Evolutionary conservation across 2,888 invertebrate species (phyloP).

Genomic region (Corbicula japonica): DNA sequence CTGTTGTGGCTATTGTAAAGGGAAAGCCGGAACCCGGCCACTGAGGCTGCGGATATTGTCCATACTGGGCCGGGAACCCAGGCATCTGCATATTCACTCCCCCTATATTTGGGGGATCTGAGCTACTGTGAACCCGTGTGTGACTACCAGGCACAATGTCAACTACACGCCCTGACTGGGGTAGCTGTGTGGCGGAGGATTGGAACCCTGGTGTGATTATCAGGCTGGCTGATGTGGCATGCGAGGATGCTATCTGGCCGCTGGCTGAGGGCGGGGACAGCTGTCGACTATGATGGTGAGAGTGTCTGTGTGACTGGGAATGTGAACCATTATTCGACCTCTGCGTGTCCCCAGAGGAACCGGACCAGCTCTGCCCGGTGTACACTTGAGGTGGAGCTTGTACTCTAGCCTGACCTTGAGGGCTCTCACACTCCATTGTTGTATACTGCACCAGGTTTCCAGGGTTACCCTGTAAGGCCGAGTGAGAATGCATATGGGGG

Average conservation of each 20-base stretch:
- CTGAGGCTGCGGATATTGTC: constrained; percentile 76
- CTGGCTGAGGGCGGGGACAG: constrained; percentile 71
- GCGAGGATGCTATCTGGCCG: constrained; percentile 43
- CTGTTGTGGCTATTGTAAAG: constrained; percentile 72
- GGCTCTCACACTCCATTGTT: constrained; percentile 82
- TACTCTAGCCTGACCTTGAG: constrained; percentile 59
- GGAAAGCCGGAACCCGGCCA: constrained; percentile 77
- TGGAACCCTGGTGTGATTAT: constrained; percentile 65
- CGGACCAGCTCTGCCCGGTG: constrained; percentile 66
- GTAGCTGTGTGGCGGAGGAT: constrained; percentile 62
- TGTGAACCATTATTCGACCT: constrained; percentile 68
- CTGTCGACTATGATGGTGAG: constrained; percentile 72
- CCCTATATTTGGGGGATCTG: constrained; percentile 86
- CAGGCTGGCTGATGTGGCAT: constrained; percentile 64
- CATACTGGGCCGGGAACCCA: constrained; percentile 76
- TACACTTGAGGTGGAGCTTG: constrained; percentile 67
- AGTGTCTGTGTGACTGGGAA: constrained; percentile 72
- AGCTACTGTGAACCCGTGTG: constrained; percentile 74
- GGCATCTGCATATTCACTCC: constrained; percentile 86
- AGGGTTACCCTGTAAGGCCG: constrained; percentile 70
- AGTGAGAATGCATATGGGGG: constrained; percentile 79
- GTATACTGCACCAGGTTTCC: constrained; percentile 65
- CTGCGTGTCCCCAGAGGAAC: constrained; percentile 48
- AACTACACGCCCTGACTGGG: constrained; percentile 65
- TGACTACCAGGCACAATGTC: constrained; percentile 66